phyloP scores from a whole-genome alignment of 2,113 vertebrate species.

The Gnathonemus longibarbis region DNA sequence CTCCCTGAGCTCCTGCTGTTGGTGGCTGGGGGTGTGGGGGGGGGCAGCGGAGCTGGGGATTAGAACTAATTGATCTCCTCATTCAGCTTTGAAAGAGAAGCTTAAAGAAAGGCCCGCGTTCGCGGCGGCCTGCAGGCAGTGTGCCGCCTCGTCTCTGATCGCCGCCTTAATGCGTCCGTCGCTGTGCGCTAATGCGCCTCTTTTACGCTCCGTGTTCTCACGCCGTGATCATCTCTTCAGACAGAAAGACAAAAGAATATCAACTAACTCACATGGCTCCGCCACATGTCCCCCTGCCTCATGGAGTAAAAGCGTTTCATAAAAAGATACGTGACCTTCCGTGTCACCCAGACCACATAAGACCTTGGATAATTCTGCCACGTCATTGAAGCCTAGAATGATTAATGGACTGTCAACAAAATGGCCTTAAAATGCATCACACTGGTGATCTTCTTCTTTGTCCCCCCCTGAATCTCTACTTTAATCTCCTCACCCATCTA shows the following conservation, averaged over 20 bases:
- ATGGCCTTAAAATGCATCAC: neutral
- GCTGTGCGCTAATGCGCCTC: conserved; percentile 12
- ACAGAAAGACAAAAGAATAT: neutral
- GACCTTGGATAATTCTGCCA: neutral
- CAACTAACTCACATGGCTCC: neutral
- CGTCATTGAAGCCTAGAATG: neutral
- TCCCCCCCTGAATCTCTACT: neutral
- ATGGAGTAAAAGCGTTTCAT: neutral
- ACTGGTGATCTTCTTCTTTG: neutral
- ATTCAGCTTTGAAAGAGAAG: neutral
- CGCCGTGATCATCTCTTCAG: neutral
- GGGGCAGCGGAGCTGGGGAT: conserved; percentile 8
- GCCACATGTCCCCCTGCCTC: neutral
- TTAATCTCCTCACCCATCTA: neutral
- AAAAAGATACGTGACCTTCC: neutral
- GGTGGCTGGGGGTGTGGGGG: neutral
- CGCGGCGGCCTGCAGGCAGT: conserved; percentile 19
- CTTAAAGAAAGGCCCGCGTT: conserved; percentile 3
- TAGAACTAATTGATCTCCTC: conserved; percentile 31
- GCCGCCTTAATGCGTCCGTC: conserved; percentile 19
- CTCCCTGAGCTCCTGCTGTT: neutral
- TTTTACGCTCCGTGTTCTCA: neutral
- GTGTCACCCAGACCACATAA: neutral
- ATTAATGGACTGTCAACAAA: neutral
- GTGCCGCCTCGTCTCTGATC: conserved; percentile 24